These are phyloP conservation scores for Paragorgia papillata DNA, from an alignment of 92 coral and sea anemone genomes.

Conservation along the genomic window DNA sequence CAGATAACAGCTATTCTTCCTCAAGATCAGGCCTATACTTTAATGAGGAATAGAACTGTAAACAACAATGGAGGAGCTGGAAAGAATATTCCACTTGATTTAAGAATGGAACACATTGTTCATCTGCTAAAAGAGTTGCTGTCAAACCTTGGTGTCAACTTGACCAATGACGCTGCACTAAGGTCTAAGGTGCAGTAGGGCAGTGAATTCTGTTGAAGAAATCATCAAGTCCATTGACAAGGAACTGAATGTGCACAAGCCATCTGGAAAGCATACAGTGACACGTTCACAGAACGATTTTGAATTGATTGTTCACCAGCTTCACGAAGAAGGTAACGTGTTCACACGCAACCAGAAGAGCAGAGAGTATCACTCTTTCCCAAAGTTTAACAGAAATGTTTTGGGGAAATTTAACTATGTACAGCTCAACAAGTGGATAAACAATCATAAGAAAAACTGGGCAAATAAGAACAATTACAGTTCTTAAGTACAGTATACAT, in stretches of 20 bases:
- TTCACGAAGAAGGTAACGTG: constrained; percentile 58
- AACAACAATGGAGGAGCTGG: constrained; percentile 70
- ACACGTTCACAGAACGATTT: constrained; percentile 54
- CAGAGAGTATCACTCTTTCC: constrained; percentile 48
- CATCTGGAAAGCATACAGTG: constrained; percentile 61
- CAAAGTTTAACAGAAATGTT: constrained; percentile 38
- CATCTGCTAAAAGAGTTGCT: constrained; percentile 53
- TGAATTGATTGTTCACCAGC: constrained; percentile 56
- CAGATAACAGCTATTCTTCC: constrained; percentile 46
- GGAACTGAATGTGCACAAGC: constrained; percentile 35
- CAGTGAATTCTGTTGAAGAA: constrained; percentile 54
- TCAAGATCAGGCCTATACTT: constrained; percentile 30
- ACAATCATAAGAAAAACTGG: constrained; percentile 23
- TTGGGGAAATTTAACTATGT: constrained; percentile 42
- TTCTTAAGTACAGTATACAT: no score
- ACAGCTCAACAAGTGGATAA: constrained; percentile 55
- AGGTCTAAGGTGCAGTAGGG: constrained; percentile 63
- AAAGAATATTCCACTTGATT: constrained; percentile 61
- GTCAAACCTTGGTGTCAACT: constrained; percentile 58
- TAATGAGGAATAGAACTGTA: constrained; percentile 69
- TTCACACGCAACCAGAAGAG: constrained; percentile 30
- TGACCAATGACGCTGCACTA: constrained; percentile 46
- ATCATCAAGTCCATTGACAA: constrained; percentile 56
- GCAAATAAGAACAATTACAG: no score
- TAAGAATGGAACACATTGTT: constrained; percentile 59